phyloP scores from a whole-genome alignment of 2,888 invertebrate genomes.

The Torymus texanus region DNA sequence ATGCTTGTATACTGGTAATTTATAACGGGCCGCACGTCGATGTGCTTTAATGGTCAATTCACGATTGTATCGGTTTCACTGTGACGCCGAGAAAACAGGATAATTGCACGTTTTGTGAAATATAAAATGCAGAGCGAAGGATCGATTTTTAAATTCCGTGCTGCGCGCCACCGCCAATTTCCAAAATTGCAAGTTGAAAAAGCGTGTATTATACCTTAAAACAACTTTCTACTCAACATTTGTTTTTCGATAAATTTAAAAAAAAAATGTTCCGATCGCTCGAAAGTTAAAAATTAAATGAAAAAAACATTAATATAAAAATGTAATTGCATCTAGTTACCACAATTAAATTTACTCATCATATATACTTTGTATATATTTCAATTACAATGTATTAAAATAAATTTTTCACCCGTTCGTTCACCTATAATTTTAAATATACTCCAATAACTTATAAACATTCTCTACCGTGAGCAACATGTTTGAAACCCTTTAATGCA shows the following conservation, averaged over 20 bases:
- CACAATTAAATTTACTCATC: too few species aligned
- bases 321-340: not conserved
- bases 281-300: not conserved
- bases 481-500: too few species aligned
- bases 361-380: too few species aligned
- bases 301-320: not conserved
- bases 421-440: too few species aligned
- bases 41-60: slow-evolving; percentile 49
- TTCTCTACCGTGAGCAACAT: too few species aligned
- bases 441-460: too few species aligned
- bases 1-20: slow-evolving; percentile 22
- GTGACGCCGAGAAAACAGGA: slow-evolving; percentile 48
- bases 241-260: not conserved
- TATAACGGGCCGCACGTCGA: slow-evolving; percentile 53
- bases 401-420: too few species aligned
- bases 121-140: slow-evolving; percentile 46
- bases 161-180: slow-evolving; percentile 37
- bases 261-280: not conserved
- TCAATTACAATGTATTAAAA: too few species aligned
- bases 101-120: slow-evolving; percentile 52
- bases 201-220: not conserved
- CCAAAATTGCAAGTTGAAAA: slow-evolving; percentile 37
- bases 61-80: slow-evolving; percentile 50
- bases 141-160: slow-evolving; percentile 45
- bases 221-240: slow-evolving; percentile 10